These are phyloP conservation scores for Psilopogon haemacephalus DNA, from an alignment of 2,113 vertebrate species.

Conservation along the genomic window DNA sequence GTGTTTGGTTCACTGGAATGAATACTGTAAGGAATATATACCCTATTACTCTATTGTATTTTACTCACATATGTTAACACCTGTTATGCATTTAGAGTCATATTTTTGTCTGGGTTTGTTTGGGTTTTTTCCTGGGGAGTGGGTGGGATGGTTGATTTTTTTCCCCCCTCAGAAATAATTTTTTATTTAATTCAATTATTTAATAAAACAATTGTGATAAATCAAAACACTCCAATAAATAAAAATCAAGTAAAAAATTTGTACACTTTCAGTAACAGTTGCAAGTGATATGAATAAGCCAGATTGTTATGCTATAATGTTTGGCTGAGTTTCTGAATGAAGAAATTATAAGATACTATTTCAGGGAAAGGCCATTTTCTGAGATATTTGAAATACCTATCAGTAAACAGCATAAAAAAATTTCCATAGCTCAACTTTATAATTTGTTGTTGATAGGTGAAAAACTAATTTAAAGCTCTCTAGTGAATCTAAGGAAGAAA, in stretches of 20 bases:
- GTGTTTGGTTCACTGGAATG: background rate
- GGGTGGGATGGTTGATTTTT: fast-evolving
- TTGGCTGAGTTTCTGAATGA: background rate
- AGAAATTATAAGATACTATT: background rate
- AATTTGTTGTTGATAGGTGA: background rate
- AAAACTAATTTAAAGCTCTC: background rate
- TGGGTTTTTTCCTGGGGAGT: fast-evolving
- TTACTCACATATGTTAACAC: background rate
- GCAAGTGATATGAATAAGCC: fast-evolving
- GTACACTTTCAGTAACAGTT: background rate
- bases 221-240: background rate
- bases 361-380: background rate
- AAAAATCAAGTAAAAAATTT: background rate
- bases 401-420: background rate
- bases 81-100: fast-evolving
- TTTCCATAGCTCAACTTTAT: background rate
- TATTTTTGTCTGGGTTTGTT: background rate
- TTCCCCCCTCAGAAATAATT: background rate
- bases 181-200: background rate
- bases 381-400: background rate
- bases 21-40: background rate
- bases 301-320: background rate
- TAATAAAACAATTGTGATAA: background rate
- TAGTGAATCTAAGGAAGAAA: background rate
- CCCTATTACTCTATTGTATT: background rate